phyloP scores from a whole-genome alignment of 2,888 invertebrate species.

The Xanthorhoe designata region DNA sequence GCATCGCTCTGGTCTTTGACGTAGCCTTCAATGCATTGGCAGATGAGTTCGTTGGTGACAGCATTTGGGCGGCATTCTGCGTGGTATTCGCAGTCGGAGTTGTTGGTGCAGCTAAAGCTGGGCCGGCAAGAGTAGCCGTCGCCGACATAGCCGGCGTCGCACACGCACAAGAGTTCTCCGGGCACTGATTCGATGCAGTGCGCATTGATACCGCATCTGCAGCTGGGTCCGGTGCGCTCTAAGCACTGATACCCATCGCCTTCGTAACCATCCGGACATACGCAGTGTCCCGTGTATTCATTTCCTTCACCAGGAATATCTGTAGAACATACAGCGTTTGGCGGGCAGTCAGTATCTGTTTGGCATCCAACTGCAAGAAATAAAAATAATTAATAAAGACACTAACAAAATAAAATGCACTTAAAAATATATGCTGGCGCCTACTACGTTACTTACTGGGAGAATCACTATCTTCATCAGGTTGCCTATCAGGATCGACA shows the following conservation, averaged over 20 bases:
- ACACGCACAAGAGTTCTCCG: constrained; percentile 90
- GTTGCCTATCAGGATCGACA: constrained; percentile 15
- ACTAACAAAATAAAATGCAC: not conserved
- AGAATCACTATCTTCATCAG: constrained; percentile 47
- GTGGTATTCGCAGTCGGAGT: constrained; percentile 88
- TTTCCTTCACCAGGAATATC: constrained; percentile 74
- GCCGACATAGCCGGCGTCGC: constrained; percentile 92
- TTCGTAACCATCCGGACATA: constrained; percentile 93
- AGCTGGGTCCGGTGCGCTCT: constrained; percentile 70
- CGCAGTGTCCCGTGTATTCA: constrained; percentile 84
- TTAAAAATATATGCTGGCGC: not conserved
- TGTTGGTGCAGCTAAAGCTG: constrained; percentile 87
- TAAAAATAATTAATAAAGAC: constrained; percentile 9
- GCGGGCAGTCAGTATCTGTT: constrained; percentile 91
- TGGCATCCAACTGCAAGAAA: constrained; percentile 88
- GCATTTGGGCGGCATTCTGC: constrained; percentile 90
- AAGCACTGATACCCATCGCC: constrained; percentile 93
- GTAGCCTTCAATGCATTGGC: constrained; percentile 92
- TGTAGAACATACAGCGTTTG: constrained; percentile 92
- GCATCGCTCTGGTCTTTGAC: constrained; percentile 87
- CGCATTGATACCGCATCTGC: constrained; percentile 90
- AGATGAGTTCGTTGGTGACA: constrained; percentile 86
- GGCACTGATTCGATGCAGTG: constrained; percentile 89
- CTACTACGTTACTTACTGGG: constrained; percentile 58
- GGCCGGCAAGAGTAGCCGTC: constrained; percentile 92